Conservation (phyloP, 2,797 vertebrate genomes). For the Petrocephalus sullivani region DNA sequence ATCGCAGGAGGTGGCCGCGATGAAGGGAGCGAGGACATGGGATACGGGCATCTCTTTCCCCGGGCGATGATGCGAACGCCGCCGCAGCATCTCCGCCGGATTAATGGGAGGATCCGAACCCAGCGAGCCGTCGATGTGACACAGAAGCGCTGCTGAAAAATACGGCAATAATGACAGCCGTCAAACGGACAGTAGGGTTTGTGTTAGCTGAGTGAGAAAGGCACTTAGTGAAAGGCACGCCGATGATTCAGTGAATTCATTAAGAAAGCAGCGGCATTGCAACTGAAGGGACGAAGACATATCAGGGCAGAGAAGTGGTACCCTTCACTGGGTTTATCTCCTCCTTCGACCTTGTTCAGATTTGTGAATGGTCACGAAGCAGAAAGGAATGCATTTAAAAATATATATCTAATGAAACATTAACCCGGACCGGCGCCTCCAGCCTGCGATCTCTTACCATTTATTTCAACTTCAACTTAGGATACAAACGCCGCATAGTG, state of each 20-base stretch:
- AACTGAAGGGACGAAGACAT: slow-evolving; percentile 30
- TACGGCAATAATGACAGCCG: slow-evolving; percentile 38
- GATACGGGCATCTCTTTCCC: slow-evolving; percentile 62
- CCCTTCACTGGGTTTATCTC: slow-evolving; percentile 23
- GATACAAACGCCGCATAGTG: slow-evolving; percentile 37
- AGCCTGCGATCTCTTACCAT: slow-evolving; percentile 32
- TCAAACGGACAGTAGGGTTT: slow-evolving; percentile 16
- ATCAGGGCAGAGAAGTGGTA: slow-evolving; percentile 23
- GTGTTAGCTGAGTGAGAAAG: background rate
- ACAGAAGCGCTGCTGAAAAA: slow-evolving; percentile 44
- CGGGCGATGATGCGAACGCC: slow-evolving; percentile 59
- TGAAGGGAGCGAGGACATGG: slow-evolving; percentile 56
- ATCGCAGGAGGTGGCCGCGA: slow-evolving; percentile 54
- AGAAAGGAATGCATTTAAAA: slow-evolving; percentile 36
- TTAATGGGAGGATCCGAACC: slow-evolving; percentile 48
- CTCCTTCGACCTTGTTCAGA: slow-evolving; percentile 31
- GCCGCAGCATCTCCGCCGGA: slow-evolving; percentile 53
- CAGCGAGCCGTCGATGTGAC: slow-evolving; percentile 43
- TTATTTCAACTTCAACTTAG: slow-evolving; percentile 27
- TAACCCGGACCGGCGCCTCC: slow-evolving; percentile 45
- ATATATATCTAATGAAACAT: slow-evolving; percentile 49
- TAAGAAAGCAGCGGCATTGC: slow-evolving; percentile 40
- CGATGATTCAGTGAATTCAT: slow-evolving; percentile 11
- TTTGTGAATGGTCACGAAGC: slow-evolving; percentile 41
- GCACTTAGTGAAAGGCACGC: background rate